phyloP scores from a whole-genome alignment of 2,113 vertebrate genomes.

The Pseudonaja textilis region DNA sequence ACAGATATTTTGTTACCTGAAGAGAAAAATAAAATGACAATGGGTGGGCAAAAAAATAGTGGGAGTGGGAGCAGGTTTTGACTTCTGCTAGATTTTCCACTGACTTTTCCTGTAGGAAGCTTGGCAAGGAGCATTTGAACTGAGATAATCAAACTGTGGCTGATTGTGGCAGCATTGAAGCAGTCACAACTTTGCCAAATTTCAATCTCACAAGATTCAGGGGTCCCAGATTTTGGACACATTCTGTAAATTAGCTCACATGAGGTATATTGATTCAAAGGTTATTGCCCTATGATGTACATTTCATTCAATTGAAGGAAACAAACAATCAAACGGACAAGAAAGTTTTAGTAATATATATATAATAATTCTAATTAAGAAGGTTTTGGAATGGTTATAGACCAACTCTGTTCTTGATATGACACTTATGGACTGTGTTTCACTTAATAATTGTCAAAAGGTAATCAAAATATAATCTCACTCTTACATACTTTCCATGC shows the following conservation, averaged over 20 bases:
- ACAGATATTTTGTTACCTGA: not conserved
- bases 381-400: not conserved
- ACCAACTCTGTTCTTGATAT: not conserved
- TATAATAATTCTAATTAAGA: not conserved
- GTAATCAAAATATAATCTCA: not conserved
- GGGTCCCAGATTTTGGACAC: not conserved
- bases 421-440: not conserved
- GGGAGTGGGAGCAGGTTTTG: not conserved
- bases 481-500: not conserved
- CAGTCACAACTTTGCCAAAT: not conserved
- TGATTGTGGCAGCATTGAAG: not conserved
- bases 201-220: not conserved
- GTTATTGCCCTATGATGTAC: not conserved
- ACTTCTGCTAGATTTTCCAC: not conserved
- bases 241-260: not conserved
- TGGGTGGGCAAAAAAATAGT: not conserved
- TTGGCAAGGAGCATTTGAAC: not conserved
- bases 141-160: not conserved
- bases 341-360: not conserved
- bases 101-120: not conserved
- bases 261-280: not conserved
- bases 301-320: not conserved
- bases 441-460: not conserved
- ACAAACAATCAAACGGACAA: not conserved
- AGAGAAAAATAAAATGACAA: not conserved